These are phyloP conservation scores for Pipra filicauda DNA, from an alignment of 2,113 vertebrate species.

Conservation along the genomic window DNA sequence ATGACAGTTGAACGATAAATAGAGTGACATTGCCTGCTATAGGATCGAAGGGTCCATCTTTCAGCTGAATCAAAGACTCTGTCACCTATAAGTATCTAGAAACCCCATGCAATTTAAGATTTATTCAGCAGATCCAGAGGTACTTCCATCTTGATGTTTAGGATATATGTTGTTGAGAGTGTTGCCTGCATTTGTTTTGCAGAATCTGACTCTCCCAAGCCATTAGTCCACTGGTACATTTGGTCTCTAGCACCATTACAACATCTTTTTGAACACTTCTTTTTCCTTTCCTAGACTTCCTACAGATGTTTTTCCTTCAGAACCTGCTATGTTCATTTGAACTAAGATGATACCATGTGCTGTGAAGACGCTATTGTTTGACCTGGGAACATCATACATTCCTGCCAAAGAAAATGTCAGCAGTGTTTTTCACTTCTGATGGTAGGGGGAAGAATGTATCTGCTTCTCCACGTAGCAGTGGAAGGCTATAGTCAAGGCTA, in stretches of 20 bases:
- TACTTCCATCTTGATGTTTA: background rate
- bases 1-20: background rate
- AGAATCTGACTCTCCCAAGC: background rate
- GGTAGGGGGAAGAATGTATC: background rate
- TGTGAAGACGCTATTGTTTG: background rate
- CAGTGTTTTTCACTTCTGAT: background rate
- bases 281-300: background rate
- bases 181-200: background rate
- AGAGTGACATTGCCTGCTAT: background rate
- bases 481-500: background rate
- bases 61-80: background rate
- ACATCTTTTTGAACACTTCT: background rate
- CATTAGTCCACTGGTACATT: background rate
- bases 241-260: background rate
- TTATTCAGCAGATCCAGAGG: background rate
- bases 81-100: background rate
- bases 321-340: background rate
- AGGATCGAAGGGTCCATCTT: background rate
- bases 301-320: background rate
- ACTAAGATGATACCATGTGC: background rate
- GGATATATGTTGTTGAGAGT: background rate
- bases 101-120: accelerated
- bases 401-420: background rate
- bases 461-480: background rate
- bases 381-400: background rate